Percentiles rank a stretch among this genome's conserved stretches.
phyloP scores from a whole-genome alignment of 2,113 vertebrate species.

The Oreochromis niloticus region DNA sequence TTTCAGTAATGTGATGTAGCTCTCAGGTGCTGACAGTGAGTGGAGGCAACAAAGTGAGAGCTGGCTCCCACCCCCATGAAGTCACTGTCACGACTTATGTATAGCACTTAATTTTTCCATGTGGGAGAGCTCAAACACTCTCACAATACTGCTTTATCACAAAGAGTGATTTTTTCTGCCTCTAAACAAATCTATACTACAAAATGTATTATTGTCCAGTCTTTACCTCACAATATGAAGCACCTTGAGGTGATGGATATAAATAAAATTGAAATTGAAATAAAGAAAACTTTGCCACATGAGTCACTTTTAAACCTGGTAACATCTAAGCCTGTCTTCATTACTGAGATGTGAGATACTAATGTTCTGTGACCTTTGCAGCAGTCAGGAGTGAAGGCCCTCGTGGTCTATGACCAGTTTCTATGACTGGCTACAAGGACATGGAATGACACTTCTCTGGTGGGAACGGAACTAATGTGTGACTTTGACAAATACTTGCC shows the following conservation, averaged over 20 bases:
- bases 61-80: background rate
- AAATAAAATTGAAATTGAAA: no score
- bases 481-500: background rate
- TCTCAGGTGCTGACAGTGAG: background rate
- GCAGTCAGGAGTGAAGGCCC: background rate
- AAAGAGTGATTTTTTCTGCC: background rate
- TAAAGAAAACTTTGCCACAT: background rate
- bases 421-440: background rate
- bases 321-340: background rate
- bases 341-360: background rate
- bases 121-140: background rate
- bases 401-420: background rate
- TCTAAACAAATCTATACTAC: background rate
- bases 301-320: background rate
- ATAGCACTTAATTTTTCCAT: background rate
- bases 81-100: background rate
- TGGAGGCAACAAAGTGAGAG: slow-evolving; percentile 1
- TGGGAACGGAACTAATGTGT: background rate
- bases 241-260: no score
- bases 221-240: no score
- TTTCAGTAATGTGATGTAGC: background rate
- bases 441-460: background rate
- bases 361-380: background rate
- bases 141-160: background rate
- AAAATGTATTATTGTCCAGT: no score